A percentile compares a stretch with the other conserved stretches of the same genome.
Conservation (phyloP, 1,140 invertebrate species). For the Pseudomyrmex pallidus region DNA sequence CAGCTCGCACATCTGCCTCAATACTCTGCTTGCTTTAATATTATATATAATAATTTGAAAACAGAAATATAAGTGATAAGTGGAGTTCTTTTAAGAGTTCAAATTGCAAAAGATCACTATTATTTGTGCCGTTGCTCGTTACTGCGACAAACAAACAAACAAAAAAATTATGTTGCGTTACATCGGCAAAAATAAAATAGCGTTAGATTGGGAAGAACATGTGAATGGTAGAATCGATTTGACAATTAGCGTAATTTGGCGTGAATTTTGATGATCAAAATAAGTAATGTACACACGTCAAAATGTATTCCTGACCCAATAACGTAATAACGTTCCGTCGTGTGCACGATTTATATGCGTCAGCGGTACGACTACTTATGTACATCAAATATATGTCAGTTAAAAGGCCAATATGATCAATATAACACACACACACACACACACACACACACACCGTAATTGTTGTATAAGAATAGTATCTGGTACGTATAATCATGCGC, state of each 20-base stretch:
- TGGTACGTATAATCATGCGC: too few relatives aligned
- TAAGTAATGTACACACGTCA: not conserved
- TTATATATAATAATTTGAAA: too few relatives aligned
- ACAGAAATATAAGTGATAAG: not conserved
- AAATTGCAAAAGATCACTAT: not conserved
- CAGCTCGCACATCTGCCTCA: too few relatives aligned
- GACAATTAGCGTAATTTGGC: not conserved
- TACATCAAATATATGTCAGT: not conserved
- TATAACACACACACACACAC: not conserved
- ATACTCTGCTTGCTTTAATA: too few relatives aligned
- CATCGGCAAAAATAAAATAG: not conserved
- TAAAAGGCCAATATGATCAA: not conserved
- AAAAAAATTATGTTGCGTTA: not conserved
- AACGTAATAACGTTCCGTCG: not conserved
- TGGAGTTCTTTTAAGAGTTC: not conserved
- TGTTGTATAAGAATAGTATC: conserved; percentile 1
- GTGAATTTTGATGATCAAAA: not conserved
- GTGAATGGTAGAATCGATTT: not conserved
- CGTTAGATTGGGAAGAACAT: not conserved
- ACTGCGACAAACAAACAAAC: not conserved
- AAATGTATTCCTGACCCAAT: not conserved
- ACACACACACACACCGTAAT: not conserved
- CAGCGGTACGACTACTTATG: too few relatives aligned
- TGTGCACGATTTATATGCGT: too few relatives aligned
- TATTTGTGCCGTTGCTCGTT: not conserved